Evolutionary conservation across 2,113 vertebrate species (phyloP), one percentile per base, ranked within the genome.

Genomic region (Genyomyrus donnyi): DNA sequence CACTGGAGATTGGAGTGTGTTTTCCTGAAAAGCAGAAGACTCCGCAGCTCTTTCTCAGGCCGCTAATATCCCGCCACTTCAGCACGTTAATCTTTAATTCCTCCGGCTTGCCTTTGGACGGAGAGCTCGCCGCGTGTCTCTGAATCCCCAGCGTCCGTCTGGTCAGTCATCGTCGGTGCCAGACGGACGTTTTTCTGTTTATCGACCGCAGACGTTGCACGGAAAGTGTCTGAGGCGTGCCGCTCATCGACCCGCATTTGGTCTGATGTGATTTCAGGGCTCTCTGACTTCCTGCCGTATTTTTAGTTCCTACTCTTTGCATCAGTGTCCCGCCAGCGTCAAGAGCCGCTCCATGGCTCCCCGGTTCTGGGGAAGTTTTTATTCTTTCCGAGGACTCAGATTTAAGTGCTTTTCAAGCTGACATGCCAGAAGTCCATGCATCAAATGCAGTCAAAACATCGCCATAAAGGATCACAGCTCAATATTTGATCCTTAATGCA

Each of bases 351-450:
- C 46, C 74, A 24, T 1, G 35, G 15, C 11, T 83, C 15, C 31
- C 5, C 6, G 3, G 27, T 83, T 31, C 31, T 31, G 19, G 2
- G 87, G 35, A 45, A 53, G n/a, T 46, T 89, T 84, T 56, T 53
- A 39, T 53, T 53, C 74, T 53, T 66, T 31, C 31, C 31, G 9
- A 4, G 31, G 49, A 74, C 56, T 89, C n/a, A 24, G n/a, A 53
- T 31, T 45, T 46, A 84, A 89, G 88, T 48, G 88, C 83, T 52
- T 89, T 45, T 89, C 70, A 74, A 89, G 17, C 21, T 80, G 21
- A 56, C 21, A 24, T 21, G 31, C 62, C 27, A 53, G 50, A 53
- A 8, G 17, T n/a, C 17, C 48, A 83, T 19, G 48, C 7, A 27
- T 52, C 88, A 89, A 21, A 53, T 35, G 49, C 49, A 35, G n/a